Base-by-base conservation (phyloP, 2,113 vertebrate genomes). In the Anguilla rostrata region DNA sequence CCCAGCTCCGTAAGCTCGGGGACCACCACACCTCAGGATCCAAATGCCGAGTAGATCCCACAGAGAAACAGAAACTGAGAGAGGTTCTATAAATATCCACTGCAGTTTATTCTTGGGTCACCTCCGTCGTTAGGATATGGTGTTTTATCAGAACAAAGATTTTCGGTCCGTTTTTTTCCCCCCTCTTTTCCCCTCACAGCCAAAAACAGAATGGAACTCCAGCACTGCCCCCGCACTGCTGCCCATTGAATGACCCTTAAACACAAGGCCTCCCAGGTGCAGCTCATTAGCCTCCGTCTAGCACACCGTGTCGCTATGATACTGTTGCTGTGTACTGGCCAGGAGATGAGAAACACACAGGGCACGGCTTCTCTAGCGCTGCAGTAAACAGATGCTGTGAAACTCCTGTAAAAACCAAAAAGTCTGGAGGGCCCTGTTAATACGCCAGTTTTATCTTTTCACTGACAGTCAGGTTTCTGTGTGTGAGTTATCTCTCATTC, bases 51-150 rank as follows among this genome's bases (percentile, higher is more conserved):
- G 14, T 49, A 57, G n/a, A 20, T 39, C 49, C 56, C 56, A 39
- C 11, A 34, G 56, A 60, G 82, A 57, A 57, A 56, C 82, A 60
- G 82, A 57, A 57, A 56, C 82, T 22, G 82, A 83, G 82, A 18
- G 49, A 83, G 26, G 56, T 26, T 34, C 56, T 83, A 83, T 83
- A 39, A 83, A 60, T 83, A 83, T 29, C n/a, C 53, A 9, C 71
- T 12, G 26, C 34, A 6, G 49, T 22, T 83, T 60, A 29, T 83
- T 60, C 56, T 20, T 29, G 53, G 15, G 29, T 60, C 82, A 60
- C 11, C 49, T 39, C 49, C 34, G 53, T 29, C 34, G 16, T 39
- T 53, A 63, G 34, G n/a, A 34, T 34, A 34, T 18, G 53, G 14
- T 1, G 56, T 20, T 53, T 83, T 60, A 83, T 83, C 49, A n/a